Evolutionary conservation across 2,797 vertebrate species (phyloP).

Genomic region (Denticeps clupeoides): DNA sequence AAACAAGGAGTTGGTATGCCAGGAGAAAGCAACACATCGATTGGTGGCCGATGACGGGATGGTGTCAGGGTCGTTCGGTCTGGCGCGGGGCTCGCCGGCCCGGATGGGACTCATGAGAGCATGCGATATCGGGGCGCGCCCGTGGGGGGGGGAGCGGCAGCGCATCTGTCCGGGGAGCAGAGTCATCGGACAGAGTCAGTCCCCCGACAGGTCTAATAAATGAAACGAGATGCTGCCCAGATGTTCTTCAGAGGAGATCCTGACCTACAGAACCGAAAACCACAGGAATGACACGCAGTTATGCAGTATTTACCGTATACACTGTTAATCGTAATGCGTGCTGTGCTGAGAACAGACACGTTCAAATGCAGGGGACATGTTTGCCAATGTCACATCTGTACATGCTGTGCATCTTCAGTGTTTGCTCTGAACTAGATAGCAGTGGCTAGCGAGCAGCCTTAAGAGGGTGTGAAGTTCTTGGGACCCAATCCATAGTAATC

Average conservation of each 20-base stretch:
- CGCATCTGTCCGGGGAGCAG: background rate
- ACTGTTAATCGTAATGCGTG: no score
- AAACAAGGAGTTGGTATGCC: slow-evolving; percentile 51
- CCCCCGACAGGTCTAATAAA: slow-evolving; percentile 43
- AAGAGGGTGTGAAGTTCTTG: no score
- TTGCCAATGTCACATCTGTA: no score
- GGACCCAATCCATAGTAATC: no score
- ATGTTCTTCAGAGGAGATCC: slow-evolving; percentile 47
- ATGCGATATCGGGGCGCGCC: background rate
- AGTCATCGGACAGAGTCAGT: background rate
- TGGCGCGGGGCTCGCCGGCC: background rate
- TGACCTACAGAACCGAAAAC: slow-evolving; percentile 37
- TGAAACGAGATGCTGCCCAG: slow-evolving; percentile 40
- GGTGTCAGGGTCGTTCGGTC: slow-evolving; percentile 17
- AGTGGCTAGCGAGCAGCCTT: no score
- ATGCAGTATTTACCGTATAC: no score
- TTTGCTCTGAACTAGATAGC: no score
- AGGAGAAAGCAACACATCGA: slow-evolving; percentile 46
- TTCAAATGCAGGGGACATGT: no score
- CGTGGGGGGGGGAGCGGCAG: background rate
- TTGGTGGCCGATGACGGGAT: slow-evolving; percentile 10
- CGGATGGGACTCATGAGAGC: background rate
- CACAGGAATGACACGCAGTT: slow-evolving; percentile 7
- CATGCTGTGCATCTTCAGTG: no score
- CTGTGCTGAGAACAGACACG: no score